phyloP scores from a whole-genome alignment of 2,888 invertebrate genomes.

The Eupithecia abbreviata region DNA sequence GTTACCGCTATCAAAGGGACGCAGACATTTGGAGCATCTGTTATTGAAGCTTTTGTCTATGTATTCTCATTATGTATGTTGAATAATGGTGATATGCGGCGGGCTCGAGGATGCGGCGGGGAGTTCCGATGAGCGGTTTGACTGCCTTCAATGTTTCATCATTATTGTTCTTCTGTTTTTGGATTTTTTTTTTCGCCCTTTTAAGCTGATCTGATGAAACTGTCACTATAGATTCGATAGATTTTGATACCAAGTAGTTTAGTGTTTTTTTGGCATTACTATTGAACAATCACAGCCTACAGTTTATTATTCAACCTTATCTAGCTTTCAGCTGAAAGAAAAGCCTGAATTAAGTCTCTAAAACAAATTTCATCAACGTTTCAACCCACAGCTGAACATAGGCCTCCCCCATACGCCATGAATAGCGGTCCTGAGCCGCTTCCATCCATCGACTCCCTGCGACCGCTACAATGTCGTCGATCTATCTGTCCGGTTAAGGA shows the following conservation, averaged over 20 bases:
- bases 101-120: neutral
- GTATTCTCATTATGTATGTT: slow-evolving; percentile 26
- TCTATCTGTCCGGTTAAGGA: neutral
- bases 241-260: neutral
- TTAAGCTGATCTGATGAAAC: neutral
- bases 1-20: slow-evolving; percentile 40
- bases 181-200: neutral
- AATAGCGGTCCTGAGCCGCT: neutral
- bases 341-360: neutral
- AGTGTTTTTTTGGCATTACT: neutral
- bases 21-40: slow-evolving; percentile 42
- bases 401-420: too few relatives aligned
- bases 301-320: neutral
- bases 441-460: neutral
- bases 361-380: too few relatives aligned
- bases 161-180: neutral
- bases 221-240: neutral
- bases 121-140: neutral
- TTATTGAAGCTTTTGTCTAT: slow-evolving; percentile 41
- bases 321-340: neutral
- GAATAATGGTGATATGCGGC: slow-evolving; percentile 18
- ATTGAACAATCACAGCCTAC: neutral
- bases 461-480: neutral
- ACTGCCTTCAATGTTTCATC: neutral
- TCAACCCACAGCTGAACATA: too few relatives aligned